phyloP scores from a whole-genome alignment of 2,888 invertebrate genomes.

The Phaonia tiefii region DNA sequence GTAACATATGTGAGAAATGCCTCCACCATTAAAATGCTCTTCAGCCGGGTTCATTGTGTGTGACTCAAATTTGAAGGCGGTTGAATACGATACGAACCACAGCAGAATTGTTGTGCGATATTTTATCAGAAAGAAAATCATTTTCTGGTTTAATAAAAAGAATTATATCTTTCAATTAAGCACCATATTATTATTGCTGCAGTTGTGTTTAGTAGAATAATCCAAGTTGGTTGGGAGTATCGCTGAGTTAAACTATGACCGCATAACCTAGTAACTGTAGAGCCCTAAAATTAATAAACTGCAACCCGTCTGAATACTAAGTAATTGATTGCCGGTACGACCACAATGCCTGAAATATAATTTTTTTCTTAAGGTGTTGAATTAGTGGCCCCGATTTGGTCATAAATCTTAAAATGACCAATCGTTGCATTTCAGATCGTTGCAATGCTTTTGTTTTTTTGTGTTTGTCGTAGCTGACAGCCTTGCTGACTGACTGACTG shows the following conservation, averaged over 20 bases:
- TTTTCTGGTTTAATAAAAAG: slow-evolving; percentile 45
- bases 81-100: too few relatives aligned
- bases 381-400: slow-evolving; percentile 45
- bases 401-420: slow-evolving; percentile 67
- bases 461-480: too few relatives aligned
- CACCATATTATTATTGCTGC: slow-evolving; percentile 17
- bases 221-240: slow-evolving; percentile 32
- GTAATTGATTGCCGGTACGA: slow-evolving; percentile 19
- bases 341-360: slow-evolving; percentile 14
- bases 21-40: too few relatives aligned
- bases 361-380: too few relatives aligned
- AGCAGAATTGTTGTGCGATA: slow-evolving; percentile 29
- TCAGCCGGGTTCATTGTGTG: too few relatives aligned
- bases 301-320: too few relatives aligned
- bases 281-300: slow-evolving; percentile 56
- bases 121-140: background rate
- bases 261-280: slow-evolving; percentile 32
- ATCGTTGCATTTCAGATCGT: slow-evolving; percentile 58
- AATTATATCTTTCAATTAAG: slow-evolving; percentile 44
- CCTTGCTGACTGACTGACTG: too few relatives aligned
- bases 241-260: slow-evolving; percentile 63
- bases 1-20: too few relatives aligned
- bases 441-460: slow-evolving; percentile 16
- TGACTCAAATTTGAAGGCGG: too few relatives aligned
- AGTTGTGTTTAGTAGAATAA: background rate